These are phyloP conservation scores for Mesocentrotus franciscanus DNA, from an alignment of 53 echinoderm and acorn worm species.

Conservation along the genomic window DNA sequence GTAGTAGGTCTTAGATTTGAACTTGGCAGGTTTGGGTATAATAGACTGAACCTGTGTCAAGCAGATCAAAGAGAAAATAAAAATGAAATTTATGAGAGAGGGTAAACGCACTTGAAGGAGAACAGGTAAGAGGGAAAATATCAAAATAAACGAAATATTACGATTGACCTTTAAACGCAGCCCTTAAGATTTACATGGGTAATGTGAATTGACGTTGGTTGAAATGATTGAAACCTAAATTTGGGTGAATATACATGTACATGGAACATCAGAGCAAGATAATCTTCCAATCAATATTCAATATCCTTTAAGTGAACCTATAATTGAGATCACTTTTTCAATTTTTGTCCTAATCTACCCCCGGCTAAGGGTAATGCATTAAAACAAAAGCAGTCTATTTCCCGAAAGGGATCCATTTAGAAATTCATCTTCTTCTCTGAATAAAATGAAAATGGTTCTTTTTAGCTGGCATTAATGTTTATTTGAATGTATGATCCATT, in stretches of 20 bases:
- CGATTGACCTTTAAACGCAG: too few relatives aligned
- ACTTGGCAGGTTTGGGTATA: constrained; percentile 60
- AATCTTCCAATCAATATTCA: background rate
- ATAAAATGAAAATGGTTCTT: too few relatives aligned
- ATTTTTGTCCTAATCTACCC: too few relatives aligned
- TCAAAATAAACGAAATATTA: too few relatives aligned
- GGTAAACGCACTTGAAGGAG: background rate
- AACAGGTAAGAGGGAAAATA: too few relatives aligned
- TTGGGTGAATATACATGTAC: too few relatives aligned
- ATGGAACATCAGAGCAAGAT: background rate
- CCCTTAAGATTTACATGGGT: background rate
- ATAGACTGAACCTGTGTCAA: constrained; percentile 28
- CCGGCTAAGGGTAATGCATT: too few relatives aligned
- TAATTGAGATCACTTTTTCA: too few relatives aligned
- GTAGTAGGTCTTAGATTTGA: constrained; percentile 41
- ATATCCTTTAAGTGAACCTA: too few relatives aligned
- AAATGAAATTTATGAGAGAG: background rate
- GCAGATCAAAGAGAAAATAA: background rate
- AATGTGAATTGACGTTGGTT: background rate
- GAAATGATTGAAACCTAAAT: too few relatives aligned
- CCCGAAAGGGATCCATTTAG: background rate
- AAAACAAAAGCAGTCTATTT: background rate
- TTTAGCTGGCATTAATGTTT: too few relatives aligned
- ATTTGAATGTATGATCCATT: background rate
- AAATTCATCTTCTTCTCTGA: too few relatives aligned